A percentile compares a stretch with the other conserved stretches of the same genome.
phyloP scores from a whole-genome alignment of 2,113 vertebrate genomes.

The Cichladusa arquata region DNA sequence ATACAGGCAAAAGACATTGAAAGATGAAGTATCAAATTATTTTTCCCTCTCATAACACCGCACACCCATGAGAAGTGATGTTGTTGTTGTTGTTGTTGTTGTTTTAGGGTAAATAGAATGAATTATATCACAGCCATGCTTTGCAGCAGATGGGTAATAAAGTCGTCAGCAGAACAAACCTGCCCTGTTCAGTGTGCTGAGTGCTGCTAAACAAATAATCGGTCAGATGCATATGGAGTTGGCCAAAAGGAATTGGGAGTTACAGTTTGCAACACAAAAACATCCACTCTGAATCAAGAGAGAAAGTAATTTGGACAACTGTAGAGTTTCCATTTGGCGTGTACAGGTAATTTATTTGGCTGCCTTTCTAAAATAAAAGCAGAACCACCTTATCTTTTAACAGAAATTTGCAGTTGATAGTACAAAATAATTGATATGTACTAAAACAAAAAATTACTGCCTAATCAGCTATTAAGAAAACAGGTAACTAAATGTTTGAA shows the following conservation, averaged over 20 bases:
- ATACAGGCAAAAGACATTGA: not conserved
- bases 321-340: not conserved
- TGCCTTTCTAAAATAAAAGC: constrained; percentile 5
- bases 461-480: constrained; percentile 1
- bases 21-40: not conserved
- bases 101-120: constrained; percentile 69
- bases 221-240: not conserved
- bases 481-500: not conserved
- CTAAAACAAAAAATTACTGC: not conserved
- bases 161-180: constrained; percentile 67
- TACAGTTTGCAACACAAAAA: not conserved
- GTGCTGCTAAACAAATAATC: constrained; percentile 58
- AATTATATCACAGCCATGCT: constrained; percentile 48
- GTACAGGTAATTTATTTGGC: not conserved
- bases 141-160: constrained; percentile 69
- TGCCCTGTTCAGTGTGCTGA: constrained; percentile 54
- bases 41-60: not conserved
- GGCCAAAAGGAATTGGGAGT: not conserved
- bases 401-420: not conserved
- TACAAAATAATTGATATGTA: not conserved
- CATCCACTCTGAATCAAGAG: not conserved
- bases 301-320: not conserved
- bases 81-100: constrained; percentile 24
- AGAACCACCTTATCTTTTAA: not conserved
- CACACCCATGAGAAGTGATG: constrained; percentile 27